Evolutionary conservation across 1,140 invertebrate genomes (phyloP).

Genomic region (Lepidurus couesii): DNA sequence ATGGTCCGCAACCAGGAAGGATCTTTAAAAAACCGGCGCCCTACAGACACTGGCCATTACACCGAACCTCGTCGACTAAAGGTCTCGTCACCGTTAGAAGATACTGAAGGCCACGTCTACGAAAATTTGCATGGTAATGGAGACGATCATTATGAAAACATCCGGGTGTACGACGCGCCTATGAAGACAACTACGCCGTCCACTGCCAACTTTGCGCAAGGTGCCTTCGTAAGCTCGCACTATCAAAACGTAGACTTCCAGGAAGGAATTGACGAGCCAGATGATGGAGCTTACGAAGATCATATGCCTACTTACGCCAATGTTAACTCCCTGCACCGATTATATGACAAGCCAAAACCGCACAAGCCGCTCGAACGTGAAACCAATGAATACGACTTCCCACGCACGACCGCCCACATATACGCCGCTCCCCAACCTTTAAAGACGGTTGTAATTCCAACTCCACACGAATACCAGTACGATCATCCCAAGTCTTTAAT

Average conservation of each 20-base stretch:
- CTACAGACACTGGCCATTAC: neutral
- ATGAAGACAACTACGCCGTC: neutral
- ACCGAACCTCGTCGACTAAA: neutral
- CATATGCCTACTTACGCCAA: neutral
- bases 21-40: neutral
- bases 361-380: neutral
- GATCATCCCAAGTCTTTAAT: constrained; percentile 31
- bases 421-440: neutral
- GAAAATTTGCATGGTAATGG: neutral
- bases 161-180: neutral
- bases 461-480: constrained; percentile 23
- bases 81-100: neutral
- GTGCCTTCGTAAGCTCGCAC: neutral
- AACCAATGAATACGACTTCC: neutral
- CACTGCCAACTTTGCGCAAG: neutral
- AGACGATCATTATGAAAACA: neutral
- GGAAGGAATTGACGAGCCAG: neutral
- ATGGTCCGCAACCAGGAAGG: constrained; percentile 1
- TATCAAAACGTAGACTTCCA: neutral
- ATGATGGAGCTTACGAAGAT: neutral
- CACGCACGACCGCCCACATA: neutral
- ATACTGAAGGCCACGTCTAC: neutral
- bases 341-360: neutral
- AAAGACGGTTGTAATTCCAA: neutral
- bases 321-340: neutral